Evolutionary conservation across 2,888 invertebrate species (phyloP).

Genomic region (Eupithecia vulgata): DNA sequence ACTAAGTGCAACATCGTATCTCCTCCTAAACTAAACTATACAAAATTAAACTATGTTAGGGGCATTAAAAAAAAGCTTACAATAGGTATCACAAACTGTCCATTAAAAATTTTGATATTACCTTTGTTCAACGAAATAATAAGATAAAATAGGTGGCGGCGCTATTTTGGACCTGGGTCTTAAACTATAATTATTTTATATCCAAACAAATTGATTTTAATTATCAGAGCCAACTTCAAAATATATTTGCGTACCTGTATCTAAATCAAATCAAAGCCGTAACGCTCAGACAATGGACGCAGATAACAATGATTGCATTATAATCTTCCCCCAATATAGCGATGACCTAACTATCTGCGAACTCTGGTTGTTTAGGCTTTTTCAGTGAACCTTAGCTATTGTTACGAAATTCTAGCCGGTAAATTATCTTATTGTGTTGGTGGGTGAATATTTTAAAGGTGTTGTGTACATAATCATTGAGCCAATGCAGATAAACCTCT

Average conservation of each 20-base stretch:
- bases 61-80: too few species aligned
- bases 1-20: too few species aligned
- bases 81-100: too few species aligned
- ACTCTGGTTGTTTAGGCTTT: neutral
- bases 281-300: neutral
- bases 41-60: too few species aligned
- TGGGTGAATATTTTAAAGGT: conserved; percentile 1
- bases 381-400: conserved; percentile 1
- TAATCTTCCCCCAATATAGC: neutral
- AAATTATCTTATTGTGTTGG: conserved; percentile 7
- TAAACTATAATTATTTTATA: too few species aligned
- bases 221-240: neutral
- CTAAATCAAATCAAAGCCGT: neutral
- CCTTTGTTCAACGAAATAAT: too few species aligned
- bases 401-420: neutral
- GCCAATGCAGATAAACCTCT: neutral
- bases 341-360: neutral
- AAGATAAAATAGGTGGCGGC: too few species aligned
- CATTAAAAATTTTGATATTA: too few species aligned
- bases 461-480: neutral
- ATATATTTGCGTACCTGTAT: neutral
- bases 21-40: too few species aligned
- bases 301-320: neutral
- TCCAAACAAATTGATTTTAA: neutral
- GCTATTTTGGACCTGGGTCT: too few species aligned